These are phyloP conservation scores for Phylloscopus collybita DNA, from an alignment of 2,797 vertebrate genomes.

Conservation along the genomic window DNA sequence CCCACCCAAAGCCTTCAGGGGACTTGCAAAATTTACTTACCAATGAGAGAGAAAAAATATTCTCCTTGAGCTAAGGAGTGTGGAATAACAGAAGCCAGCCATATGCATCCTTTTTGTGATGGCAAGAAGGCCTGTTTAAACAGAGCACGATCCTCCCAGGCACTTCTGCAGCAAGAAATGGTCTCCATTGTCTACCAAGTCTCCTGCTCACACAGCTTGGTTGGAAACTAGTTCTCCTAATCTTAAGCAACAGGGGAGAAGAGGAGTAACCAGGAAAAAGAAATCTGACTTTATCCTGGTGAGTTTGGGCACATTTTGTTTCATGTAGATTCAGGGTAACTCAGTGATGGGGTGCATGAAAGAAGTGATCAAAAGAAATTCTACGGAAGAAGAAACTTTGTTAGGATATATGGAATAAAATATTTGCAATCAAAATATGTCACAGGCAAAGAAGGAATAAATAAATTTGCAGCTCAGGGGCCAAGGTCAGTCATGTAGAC, in stretches of 20 bases:
- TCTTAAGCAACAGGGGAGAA: background rate
- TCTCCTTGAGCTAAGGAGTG: background rate
- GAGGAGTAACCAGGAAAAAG: background rate
- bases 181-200: background rate
- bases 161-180: background rate
- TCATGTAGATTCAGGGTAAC: background rate
- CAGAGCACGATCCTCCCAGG: background rate
- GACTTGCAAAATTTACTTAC: background rate
- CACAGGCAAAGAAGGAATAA: background rate
- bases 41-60: background rate
- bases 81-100: background rate
- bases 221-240: conserved; percentile 2
- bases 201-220: background rate
- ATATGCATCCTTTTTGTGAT: background rate
- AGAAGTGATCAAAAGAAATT: background rate
- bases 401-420: background rate
- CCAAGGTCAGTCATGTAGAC: background rate
- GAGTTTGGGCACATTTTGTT: background rate
- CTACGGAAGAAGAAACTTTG: background rate
- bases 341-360: background rate
- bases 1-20: background rate
- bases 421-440: background rate
- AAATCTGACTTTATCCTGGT: background rate
- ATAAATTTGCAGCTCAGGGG: background rate
- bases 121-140: background rate